Base-by-base conservation (phyloP, 92 coral and sea anemone species). In the Zoanthus gigantus region DNA sequence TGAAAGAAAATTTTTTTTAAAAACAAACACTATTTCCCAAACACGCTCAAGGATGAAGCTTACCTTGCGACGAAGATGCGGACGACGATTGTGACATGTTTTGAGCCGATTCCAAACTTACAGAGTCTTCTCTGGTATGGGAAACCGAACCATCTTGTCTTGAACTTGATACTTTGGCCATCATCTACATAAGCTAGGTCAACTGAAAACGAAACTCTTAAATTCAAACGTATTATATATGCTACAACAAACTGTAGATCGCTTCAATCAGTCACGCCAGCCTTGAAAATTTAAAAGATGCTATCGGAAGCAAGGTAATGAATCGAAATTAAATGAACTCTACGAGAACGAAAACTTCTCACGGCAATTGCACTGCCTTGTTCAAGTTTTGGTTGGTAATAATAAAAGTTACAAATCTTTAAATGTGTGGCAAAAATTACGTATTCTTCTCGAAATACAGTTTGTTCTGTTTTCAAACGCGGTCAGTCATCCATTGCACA, bases 191-290 rank as follows among this genome's bases (percentile, higher is more conserved):
- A 37, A 61, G 68, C 72, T 28, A 8, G 58, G 46, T 79, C 57
- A 23, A 81, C 9, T 81, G 85, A 81, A 81, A 66, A 50, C 85
- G 85, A 81, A 81, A 81, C 58, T 66, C 23, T 69, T 69, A 32
- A 17, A 23, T 9, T 30, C 67, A 29, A 58, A 68, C 72, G 72
- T 60, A 28, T 67, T 67, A 42, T 81, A 53, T 66, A 48, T 66
- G 71, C 85, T 18, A 81, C 74, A 81, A 81, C 74, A 60, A 63
- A n/a, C 53, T 63, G n/a, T 9, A 45, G 44, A 47, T 60, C 23
- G 74, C 76, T 81, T 47, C 75, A 81, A 81, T 81, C 58, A 73
- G 85, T 81, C 85, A 81, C 85, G 85, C 85, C 85, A 81, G 46
- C 85, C 23, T 58, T 17, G 15, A 29, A 44, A 31, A 65, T 81